Evolutionary conservation across 2,113 vertebrate species (phyloP).

Genomic region (Neomonachus schauinslandi): DNA sequence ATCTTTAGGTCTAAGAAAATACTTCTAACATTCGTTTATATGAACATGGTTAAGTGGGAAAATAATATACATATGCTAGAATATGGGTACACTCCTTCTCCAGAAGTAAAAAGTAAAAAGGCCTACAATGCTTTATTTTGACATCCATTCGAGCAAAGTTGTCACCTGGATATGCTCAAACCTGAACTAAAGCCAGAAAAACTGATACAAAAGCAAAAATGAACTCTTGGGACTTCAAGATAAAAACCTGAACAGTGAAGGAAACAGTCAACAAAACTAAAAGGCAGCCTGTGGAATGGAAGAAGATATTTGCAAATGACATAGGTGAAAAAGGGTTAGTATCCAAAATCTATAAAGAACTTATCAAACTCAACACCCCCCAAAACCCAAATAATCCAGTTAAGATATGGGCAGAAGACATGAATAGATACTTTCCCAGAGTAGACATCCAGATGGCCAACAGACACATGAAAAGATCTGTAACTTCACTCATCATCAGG

Average conservation of each 20-base stretch:
- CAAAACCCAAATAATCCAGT: too few relatives aligned
- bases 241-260: too few relatives aligned
- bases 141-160: background rate
- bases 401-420: background rate
- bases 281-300: too few relatives aligned
- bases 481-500: background rate
- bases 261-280: too few relatives aligned
- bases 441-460: background rate
- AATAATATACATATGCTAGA: background rate
- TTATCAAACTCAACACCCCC: too few relatives aligned
- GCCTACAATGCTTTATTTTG: background rate
- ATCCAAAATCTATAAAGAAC: too few relatives aligned
- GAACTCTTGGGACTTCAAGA: too few relatives aligned
- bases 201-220: background rate
- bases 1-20: background rate
- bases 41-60: background rate
- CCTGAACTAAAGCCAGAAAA: background rate
- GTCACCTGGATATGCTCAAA: background rate
- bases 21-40: constrained; percentile 3
- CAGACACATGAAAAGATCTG: background rate
- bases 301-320: too few relatives aligned
- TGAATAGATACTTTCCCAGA: background rate
- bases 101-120: background rate
- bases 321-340: too few relatives aligned
- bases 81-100: background rate